These are phyloP conservation scores for Hormaphis cornu DNA, from an alignment of 1,140 invertebrate genomes.

Conservation along the genomic window DNA sequence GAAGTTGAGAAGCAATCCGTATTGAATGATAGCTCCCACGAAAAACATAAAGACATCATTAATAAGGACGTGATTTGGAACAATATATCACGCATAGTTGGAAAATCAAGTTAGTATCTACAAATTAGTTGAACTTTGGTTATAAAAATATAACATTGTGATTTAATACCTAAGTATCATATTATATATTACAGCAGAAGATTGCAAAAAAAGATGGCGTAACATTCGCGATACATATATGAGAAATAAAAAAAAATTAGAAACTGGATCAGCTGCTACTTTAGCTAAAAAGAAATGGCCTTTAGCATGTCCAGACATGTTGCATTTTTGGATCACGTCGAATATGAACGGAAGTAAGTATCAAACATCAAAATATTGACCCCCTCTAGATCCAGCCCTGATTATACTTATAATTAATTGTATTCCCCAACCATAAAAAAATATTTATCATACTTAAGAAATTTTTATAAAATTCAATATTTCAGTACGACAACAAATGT, in stretches of 20 bases:
- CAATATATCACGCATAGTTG: neutral
- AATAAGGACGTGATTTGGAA: neutral
- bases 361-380: neutral
- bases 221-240: slow-evolving; percentile 25
- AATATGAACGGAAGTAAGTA: slow-evolving; percentile 6
- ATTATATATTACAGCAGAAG: slow-evolving; percentile 14
- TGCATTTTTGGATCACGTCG: neutral
- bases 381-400: too few species aligned
- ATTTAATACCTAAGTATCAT: neutral
- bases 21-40: neutral
- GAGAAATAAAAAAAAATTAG: slow-evolving; percentile 2
- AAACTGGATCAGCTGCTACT: neutral
- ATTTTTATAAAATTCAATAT: neutral
- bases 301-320: neutral
- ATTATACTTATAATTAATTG: neutral
- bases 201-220: slow-evolving; percentile 23
- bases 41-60: neutral
- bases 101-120: neutral
- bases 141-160: too few species aligned
- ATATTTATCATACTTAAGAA: neutral
- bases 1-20: neutral
- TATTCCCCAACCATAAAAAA: neutral
- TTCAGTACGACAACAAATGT: neutral
- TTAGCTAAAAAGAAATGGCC: neutral
- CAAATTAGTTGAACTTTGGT: neutral